These are phyloP conservation scores for Entosphenus tridentatus DNA, from an alignment of 2,113 vertebrate genomes.

Conservation along the genomic window DNA sequence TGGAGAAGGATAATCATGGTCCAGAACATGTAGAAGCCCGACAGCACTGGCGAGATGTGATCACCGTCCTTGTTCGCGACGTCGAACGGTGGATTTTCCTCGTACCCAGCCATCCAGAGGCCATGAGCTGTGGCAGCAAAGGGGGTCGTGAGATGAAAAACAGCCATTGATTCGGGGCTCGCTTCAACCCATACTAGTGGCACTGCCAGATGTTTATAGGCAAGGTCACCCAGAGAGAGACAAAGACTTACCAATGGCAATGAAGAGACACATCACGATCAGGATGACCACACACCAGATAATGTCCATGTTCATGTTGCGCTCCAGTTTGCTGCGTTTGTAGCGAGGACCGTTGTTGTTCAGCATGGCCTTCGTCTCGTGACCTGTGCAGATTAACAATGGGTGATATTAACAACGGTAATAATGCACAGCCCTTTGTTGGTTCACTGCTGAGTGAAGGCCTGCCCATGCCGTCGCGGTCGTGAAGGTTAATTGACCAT, in stretches of 20 bases:
- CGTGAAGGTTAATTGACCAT: too few species aligned
- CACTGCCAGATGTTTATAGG: too few species aligned
- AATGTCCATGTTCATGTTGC: constrained; percentile 46
- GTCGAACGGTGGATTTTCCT: constrained; percentile 14
- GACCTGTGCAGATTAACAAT: constrained; percentile 26
- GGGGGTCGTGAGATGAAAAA: too few species aligned
- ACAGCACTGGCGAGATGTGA: constrained; percentile 24
- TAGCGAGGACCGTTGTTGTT: constrained; percentile 58
- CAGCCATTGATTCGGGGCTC: too few species aligned
- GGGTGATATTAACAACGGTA: too few species aligned
- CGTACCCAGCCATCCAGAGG: too few species aligned
- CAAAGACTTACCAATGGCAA: constrained; percentile 34
- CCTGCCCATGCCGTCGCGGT: too few species aligned
- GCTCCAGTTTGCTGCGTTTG: constrained; percentile 77
- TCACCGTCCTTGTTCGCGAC: constrained; percentile 27
- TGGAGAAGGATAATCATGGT: constrained; percentile 88
- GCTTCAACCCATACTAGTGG: too few species aligned
- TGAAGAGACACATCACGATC: constrained; percentile 54
- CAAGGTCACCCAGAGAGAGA: too few species aligned
- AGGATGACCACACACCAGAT: constrained; percentile 55
- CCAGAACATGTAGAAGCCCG: constrained; percentile 62
- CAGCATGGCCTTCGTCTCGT: constrained; percentile 80
- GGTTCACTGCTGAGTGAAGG: too few species aligned
- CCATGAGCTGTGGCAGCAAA: too few species aligned
- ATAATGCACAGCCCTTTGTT: too few species aligned